Base-by-base conservation (phyloP, 2,797 vertebrate genomes). In the Huso huso region DNA sequence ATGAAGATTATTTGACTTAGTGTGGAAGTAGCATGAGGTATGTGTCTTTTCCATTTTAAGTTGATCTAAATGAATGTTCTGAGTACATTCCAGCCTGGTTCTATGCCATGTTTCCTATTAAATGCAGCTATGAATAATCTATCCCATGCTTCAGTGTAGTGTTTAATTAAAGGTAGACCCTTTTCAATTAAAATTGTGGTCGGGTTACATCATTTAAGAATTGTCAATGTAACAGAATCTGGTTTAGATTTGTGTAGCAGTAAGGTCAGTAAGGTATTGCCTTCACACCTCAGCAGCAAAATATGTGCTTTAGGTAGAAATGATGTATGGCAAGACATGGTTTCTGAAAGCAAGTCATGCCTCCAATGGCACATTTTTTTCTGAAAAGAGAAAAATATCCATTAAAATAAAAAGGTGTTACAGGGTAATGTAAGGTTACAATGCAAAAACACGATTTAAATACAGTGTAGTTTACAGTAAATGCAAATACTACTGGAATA, bases 141-240 rank as follows among this genome's bases (percentile, higher is more conserved):
- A 57, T 81, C 82, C 73, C 76, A 73, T 68, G 72, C 79, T 72
- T 70, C 74, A 80, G 81, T 80, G 78, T 77, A 76, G 75, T 4
- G 66, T 84, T 84, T 81, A 79, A 83, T 84, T 86, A 81, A 81
- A 80, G 80, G 85, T 86, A 82, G 80, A 72, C 71, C 71, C 73
- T 68, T 67, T 74, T 66, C 63, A 78, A 82, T 85, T 79, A 78
- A 80, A 78, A 81, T 76, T 75, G 72, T 48, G 10, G 68, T 62
- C 63, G 67, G 72, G 78, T 86, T 77, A 78, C 79, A 72, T 85
- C 76, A 84, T 74, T 63, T 50, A 13, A 75, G 78, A 78, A 74
- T 66, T 68, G 71, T 77, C 71, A 70, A 74, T 76, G 69, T 78
- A 80, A 79, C 68, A 63, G 76, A 83, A 77, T 84, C 79, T 87